phyloP scores from a whole-genome alignment of 2,888 invertebrate genomes.

The Eurois occulta region DNA sequence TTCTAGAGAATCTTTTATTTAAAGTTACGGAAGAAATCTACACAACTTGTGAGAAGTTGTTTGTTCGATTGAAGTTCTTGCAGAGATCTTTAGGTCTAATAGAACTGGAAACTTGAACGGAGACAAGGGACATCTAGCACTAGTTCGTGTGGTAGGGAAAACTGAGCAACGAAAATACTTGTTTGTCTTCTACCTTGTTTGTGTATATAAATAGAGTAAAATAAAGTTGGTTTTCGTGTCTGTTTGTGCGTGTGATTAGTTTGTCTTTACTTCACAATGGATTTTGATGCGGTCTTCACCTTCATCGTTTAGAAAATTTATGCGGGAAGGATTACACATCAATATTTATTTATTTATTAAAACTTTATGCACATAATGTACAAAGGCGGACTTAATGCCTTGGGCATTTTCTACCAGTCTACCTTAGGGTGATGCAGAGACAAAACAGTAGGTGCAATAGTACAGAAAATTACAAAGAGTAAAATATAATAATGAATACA shows the following conservation, averaged over 20 bases:
- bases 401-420: too few species aligned
- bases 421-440: too few species aligned
- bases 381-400: too few species aligned
- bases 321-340: not conserved
- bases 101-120: constrained; percentile 32
- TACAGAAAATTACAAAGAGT: too few species aligned
- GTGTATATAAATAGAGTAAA: not conserved
- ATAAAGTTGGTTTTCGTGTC: not conserved
- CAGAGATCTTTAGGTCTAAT: constrained; percentile 34
- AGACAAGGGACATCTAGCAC: not conserved
- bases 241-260: not conserved
- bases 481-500: too few species aligned
- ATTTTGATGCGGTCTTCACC: not conserved
- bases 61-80: constrained; percentile 48
- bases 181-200: not conserved
- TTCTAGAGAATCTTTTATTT: constrained; percentile 38
- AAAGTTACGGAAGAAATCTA: constrained; percentile 42
- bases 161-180: constrained; percentile 1
- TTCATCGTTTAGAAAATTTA: not conserved
- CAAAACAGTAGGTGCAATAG: too few species aligned
- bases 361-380: too few species aligned
- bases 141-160: constrained; percentile 10
- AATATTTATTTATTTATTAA: too few species aligned
- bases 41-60: constrained; percentile 42
- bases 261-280: not conserved